phyloP scores from a whole-genome alignment of 2,113 vertebrate species.

The Toxostoma redivivum region DNA sequence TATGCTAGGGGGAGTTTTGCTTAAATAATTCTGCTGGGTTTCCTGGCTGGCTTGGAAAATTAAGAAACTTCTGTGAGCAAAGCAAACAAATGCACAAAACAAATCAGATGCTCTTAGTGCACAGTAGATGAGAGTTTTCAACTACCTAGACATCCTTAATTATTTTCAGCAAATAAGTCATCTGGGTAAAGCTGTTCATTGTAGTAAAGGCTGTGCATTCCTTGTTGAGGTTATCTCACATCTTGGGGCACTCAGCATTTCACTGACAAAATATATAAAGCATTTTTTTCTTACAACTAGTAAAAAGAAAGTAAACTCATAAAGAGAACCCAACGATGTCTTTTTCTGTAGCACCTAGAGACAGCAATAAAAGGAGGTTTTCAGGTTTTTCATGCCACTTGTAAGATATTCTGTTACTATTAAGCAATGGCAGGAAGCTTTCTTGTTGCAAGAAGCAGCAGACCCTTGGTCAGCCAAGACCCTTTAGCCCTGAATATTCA shows the following conservation, averaged over 20 bases:
- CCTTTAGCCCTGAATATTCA: not conserved
- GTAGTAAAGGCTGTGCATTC: not conserved
- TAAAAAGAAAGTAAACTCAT: not conserved
- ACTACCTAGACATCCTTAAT: not conserved
- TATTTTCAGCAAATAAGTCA: not conserved
- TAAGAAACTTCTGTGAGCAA: not conserved
- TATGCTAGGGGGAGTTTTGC: not conserved
- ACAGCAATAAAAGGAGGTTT: not conserved
- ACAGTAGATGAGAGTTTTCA: not conserved
- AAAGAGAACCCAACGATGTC: not conserved
- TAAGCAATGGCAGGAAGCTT: not conserved
- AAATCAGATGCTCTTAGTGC: not conserved
- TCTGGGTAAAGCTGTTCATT: not conserved
- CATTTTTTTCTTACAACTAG: not conserved
- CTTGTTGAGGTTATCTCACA: not conserved
- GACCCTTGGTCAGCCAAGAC: not conserved
- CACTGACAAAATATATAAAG: not conserved
- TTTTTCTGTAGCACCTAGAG: not conserved
- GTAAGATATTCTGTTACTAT: not conserved
- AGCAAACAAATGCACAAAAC: slow-evolving; percentile 20
- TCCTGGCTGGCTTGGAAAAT: not conserved
- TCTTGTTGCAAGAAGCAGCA: not conserved
- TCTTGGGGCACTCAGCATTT: not conserved
- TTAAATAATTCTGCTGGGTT: not conserved
- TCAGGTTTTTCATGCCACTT: not conserved